Evolutionary conservation across 2,888 invertebrate species (phyloP).

Genomic region (Heliothis peltigera): DNA sequence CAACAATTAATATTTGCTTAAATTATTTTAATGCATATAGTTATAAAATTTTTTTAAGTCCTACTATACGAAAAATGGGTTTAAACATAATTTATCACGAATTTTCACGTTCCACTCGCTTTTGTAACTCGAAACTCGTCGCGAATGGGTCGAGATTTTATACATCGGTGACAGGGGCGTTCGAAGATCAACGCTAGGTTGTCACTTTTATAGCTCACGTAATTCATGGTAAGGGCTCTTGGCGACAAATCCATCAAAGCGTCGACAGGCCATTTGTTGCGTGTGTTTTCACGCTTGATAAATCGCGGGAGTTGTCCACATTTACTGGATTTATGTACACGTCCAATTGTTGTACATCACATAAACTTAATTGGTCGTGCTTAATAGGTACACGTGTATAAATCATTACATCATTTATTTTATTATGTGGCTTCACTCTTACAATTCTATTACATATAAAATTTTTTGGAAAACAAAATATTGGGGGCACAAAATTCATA

Average conservation of each 20-base stretch:
- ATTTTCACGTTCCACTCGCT: constrained; percentile 61
- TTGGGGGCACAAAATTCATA: constrained; percentile 70
- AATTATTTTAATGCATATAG: no score
- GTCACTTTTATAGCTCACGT: constrained; percentile 76
- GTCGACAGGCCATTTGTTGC: constrained; percentile 89
- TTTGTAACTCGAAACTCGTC: constrained; percentile 56
- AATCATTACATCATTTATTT: constrained; percentile 28
- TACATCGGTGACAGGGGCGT: constrained; percentile 66
- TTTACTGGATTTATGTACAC: constrained; percentile 83
- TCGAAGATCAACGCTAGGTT: constrained; percentile 68
- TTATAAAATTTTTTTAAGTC: not conserved
- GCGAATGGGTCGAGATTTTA: constrained; percentile 58
- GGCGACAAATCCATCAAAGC: constrained; percentile 88
- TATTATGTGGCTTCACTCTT: constrained; percentile 6
- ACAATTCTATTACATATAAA: not conserved
- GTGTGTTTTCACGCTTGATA: constrained; percentile 88
- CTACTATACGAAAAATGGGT: constrained; percentile 21
- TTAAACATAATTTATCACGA: constrained; percentile 48
- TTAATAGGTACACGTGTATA: constrained; percentile 48
- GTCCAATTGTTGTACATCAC: constrained; percentile 78
- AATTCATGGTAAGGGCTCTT: constrained; percentile 82
- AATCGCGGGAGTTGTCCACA: constrained; percentile 86
- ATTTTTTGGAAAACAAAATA: constrained; percentile 41
- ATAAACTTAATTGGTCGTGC: constrained; percentile 75
- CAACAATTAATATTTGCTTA: no score